A percentile compares a stretch with the other conserved stretches of the same genome.
Evolutionary conservation across 2,888 invertebrate species (phyloP).

Genomic region (Andrena trimmerana): DNA sequence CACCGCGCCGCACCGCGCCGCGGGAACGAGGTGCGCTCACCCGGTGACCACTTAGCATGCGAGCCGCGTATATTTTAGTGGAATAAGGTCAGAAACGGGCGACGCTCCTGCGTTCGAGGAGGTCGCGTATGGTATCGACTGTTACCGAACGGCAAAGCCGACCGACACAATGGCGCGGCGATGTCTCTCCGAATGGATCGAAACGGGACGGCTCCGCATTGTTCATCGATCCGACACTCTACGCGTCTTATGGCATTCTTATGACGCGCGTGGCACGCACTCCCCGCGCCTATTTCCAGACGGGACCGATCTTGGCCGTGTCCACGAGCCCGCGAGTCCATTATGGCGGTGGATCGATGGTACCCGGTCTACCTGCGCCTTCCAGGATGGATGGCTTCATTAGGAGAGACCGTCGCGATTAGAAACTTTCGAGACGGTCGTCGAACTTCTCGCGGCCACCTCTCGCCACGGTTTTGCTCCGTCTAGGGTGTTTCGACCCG

Average conservation of each 20-base stretch:
- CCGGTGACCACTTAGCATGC: slow-evolving; percentile 57
- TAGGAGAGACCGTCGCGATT: slow-evolving; percentile 31
- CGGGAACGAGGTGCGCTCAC: slow-evolving; percentile 8
- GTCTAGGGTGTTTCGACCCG: neutral
- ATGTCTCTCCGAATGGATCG: slow-evolving; percentile 68
- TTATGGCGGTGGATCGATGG: slow-evolving; percentile 64
- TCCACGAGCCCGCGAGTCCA: slow-evolving; percentile 45
- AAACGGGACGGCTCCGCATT: slow-evolving; percentile 65
- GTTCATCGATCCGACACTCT: slow-evolving; percentile 66
- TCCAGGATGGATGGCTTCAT: slow-evolving; percentile 52
- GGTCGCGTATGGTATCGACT: slow-evolving; percentile 71
- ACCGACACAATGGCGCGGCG: slow-evolving; percentile 78
- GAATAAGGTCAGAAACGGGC: slow-evolving; percentile 80
- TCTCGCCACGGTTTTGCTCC: neutral
- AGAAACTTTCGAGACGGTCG: slow-evolving; percentile 10
- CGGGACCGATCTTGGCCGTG: slow-evolving; percentile 13
- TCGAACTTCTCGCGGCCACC: neutral
- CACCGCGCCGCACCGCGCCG: neutral
- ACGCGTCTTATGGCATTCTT: slow-evolving; percentile 81
- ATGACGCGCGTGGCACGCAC: slow-evolving; percentile 79
- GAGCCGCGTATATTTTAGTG: slow-evolving; percentile 80
- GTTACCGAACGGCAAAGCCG: slow-evolving; percentile 65
- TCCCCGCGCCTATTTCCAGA: slow-evolving; percentile 59
- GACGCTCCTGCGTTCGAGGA: slow-evolving; percentile 70
- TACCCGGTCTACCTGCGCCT: slow-evolving; percentile 28